Conservation (phyloP, 2,888 invertebrate species). For the Venusia cambrica region DNA sequence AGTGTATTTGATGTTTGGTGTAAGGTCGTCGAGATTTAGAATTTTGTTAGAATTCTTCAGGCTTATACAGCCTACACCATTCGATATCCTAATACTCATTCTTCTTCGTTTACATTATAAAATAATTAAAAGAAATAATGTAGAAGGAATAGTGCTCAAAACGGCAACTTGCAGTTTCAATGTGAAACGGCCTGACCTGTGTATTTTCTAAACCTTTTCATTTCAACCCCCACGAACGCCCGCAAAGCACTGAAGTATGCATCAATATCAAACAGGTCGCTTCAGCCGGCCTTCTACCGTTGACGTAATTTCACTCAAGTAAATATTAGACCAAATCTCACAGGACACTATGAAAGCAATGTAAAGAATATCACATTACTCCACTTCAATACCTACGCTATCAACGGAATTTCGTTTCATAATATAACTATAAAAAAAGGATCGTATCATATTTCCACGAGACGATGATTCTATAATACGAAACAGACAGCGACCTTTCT, state of each 20-base stretch:
- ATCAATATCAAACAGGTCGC: conserved; percentile 75
- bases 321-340: conserved; percentile 73
- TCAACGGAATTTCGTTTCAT: conserved; percentile 49
- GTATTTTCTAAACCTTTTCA: conserved; percentile 41
- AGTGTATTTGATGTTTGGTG: no score
- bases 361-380: conserved; percentile 59
- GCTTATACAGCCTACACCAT: no score
- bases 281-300: conserved; percentile 52
- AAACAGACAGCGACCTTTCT: conserved; percentile 74
- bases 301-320: conserved; percentile 69
- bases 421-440: conserved; percentile 60
- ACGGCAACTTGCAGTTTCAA: conserved; percentile 9
- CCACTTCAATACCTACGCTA: conserved; percentile 45
- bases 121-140: no score
- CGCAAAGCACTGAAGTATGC: conserved; percentile 66
- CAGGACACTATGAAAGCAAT: conserved; percentile 57
- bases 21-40: no score
- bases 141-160: background rate
- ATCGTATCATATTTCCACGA: conserved; percentile 63
- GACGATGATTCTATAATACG: conserved; percentile 66
- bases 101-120: no score
- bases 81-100: no score
- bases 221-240: conserved; percentile 47
- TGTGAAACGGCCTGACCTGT: conserved; percentile 22
- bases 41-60: no score